phyloP scores from a whole-genome alignment of 2,797 vertebrate genomes.

The Schizothorax lantsangensis region DNA sequence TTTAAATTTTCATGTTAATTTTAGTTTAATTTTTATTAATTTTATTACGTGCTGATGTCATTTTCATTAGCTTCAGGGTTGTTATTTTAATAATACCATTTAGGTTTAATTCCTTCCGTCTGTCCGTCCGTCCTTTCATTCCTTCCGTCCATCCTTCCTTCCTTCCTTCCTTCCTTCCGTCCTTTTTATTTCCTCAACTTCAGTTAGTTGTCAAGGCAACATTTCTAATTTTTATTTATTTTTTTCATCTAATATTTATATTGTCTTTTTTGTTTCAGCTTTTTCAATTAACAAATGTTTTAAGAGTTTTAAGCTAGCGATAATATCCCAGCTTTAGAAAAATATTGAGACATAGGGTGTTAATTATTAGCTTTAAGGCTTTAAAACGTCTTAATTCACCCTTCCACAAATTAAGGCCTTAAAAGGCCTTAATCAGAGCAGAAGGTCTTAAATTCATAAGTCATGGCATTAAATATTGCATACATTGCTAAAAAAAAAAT shows the following conservation, averaged over 20 bases:
- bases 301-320: background rate
- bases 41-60: background rate
- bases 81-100: no score
- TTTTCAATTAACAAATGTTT: background rate
- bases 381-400: no score
- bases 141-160: no score
- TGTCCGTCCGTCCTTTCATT: no score
- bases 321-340: background rate
- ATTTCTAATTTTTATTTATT: background rate
- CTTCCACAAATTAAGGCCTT: no score
- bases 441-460: background rate
- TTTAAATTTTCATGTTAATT: background rate
- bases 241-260: no score
- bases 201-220: background rate
- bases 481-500: background rate
- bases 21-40: background rate
- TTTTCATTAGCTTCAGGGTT: background rate
- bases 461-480: background rate
- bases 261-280: background rate
- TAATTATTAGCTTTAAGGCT: no score
- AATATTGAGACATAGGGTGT: background rate
- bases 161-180: no score
- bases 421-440: background rate
- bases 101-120: background rate
- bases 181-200: background rate